These are phyloP conservation scores for Amiota mariae DNA, from an alignment of 2,888 invertebrate genomes.

Conservation along the genomic window DNA sequence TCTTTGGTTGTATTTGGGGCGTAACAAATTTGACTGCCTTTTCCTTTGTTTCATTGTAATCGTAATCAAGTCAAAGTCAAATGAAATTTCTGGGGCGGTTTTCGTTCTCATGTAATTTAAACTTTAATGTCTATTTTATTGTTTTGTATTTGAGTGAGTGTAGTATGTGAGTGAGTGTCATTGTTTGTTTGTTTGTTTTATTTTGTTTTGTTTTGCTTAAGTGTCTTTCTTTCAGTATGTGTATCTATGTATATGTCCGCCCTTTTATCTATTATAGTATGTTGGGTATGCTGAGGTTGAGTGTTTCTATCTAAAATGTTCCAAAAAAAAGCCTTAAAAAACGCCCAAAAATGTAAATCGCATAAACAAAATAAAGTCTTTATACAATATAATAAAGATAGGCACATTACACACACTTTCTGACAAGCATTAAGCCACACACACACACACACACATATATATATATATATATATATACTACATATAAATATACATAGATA, in stretches of 20 bases:
- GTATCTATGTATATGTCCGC: too few relatives aligned
- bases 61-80: background rate
- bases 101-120: slow-evolving; percentile 51
- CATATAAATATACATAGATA: too few relatives aligned
- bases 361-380: background rate
- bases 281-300: too few relatives aligned
- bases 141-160: slow-evolving; percentile 37
- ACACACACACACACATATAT: background rate
- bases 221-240: too few relatives aligned
- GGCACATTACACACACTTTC: too few relatives aligned
- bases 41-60: background rate
- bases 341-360: slow-evolving; percentile 38
- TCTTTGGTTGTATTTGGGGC: background rate
- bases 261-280: too few relatives aligned
- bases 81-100: background rate
- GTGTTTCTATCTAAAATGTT: too few relatives aligned
- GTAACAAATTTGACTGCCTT: too few relatives aligned
- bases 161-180: background rate
- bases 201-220: background rate
- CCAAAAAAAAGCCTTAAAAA: background rate
- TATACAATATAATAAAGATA: too few relatives aligned
- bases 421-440: too few relatives aligned
- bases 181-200: background rate
- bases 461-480: too few relatives aligned
- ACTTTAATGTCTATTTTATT: slow-evolving; percentile 63